phyloP scores from a whole-genome alignment of 1,140 invertebrate genomes.

The Diplogasteroides magnus region DNA sequence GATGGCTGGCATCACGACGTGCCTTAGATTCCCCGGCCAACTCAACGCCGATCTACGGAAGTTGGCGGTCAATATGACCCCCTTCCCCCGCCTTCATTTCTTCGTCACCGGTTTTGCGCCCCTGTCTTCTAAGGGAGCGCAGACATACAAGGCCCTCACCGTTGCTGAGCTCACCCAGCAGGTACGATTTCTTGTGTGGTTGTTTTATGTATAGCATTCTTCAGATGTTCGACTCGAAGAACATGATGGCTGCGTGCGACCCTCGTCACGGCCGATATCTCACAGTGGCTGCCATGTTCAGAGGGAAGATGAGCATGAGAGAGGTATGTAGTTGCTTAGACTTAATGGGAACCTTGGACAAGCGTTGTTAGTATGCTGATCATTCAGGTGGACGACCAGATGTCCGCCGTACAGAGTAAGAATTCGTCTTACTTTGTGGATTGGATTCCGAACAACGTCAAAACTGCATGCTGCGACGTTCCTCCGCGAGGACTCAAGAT shows the following conservation, averaged over 20 bases:
- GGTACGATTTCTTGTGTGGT: conserved; percentile 79
- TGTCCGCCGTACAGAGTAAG: conserved; percentile 55
- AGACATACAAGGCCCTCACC: conserved; percentile 77
- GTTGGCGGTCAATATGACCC: conserved; percentile 68
- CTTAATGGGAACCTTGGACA: conserved; percentile 56
- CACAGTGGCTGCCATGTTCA: too few species aligned
- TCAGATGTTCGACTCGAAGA: conserved; percentile 74
- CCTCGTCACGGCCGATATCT: too few species aligned
- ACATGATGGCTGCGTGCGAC: too few species aligned
- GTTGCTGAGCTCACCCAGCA: conserved; percentile 78
- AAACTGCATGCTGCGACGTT: conserved; percentile 59
- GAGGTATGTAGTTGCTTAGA: conserved; percentile 87
- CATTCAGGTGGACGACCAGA: conserved; percentile 50
- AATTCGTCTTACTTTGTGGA: too few species aligned
- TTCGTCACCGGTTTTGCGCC: conserved; percentile 94
- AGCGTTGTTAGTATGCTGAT: too few species aligned
- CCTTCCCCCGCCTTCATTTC: too few species aligned
- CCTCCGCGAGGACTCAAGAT: too few species aligned
- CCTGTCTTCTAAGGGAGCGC: conserved; percentile 69
- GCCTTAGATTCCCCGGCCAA: conserved; percentile 63
- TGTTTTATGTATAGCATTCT: too few species aligned
- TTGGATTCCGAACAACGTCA: conserved; percentile 54
- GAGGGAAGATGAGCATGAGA: too few species aligned
- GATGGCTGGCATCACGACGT: too few species aligned
- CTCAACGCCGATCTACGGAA: too few species aligned